Evolutionary conservation across 2,888 invertebrate genomes (phyloP), one percentile per base, ranked within the genome.

Genomic region (Synergus gifuensis): DNA sequence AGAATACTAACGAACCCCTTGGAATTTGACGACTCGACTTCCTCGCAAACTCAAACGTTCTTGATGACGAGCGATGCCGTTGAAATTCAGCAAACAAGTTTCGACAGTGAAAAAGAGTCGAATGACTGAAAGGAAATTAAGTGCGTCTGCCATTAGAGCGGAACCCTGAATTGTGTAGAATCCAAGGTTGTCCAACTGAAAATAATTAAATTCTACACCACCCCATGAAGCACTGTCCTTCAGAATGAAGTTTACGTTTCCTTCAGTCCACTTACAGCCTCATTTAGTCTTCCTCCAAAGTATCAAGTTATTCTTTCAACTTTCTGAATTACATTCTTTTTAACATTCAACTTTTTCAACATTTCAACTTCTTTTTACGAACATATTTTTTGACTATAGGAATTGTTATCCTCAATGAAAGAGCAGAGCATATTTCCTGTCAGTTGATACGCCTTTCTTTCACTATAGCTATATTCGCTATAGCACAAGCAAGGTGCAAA

Each of bases 131-230:
- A 90, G 87, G 87, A 88, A 90, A 90, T 89, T 89, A 90, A 88
- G 88, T 86, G 85, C 85, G 84, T 85, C 85, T 85, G 82, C 83
- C 84, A 85, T 87, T 82, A 84, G 83, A 78, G 79, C 76, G 77
- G 73, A 60, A 76, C 77, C 76, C 81, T 79, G 69, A 77, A 69
- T 67, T 36, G 76, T 78, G 81, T 62, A 79, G 81, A 80, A 81
- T 77, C 78, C 82, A 82, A 82, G 82, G 80, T 76, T 81, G 86
- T 79, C 85, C 83, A 85, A 87, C 83, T 87, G 88, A 88, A 90
- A 89, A 90, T 91, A 91, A 91, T 91, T 90, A 88, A 91, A 91
- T 90, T 87, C 87, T 86, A 86, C 87, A 85, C 83, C 84, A 87
- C 79, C 81, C 85, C 86, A 85, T 85, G 83, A 83, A 81, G 85